Evolutionary conservation across 2,888 invertebrate genomes (phyloP).

Genomic region (Papilio demoleus): DNA sequence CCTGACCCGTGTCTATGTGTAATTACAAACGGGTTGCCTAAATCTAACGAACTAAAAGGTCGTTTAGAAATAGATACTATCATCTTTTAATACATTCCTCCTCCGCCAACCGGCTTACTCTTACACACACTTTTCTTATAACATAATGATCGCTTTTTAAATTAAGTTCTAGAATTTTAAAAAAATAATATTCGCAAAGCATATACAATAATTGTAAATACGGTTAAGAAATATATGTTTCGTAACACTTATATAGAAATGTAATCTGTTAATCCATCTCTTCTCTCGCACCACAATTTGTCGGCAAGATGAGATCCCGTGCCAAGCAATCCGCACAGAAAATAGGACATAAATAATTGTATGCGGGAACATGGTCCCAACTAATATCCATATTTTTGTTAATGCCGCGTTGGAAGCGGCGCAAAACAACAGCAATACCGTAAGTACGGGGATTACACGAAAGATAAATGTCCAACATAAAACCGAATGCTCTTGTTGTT

Average conservation of each 20-base stretch:
- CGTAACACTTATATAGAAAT: not conserved
- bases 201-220: too few species aligned
- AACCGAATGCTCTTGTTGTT: constrained; percentile 18
- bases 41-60: too few species aligned
- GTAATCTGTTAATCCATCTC: constrained; percentile 8
- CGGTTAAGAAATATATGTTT: too few species aligned
- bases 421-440: constrained; percentile 11
- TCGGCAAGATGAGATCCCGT: constrained; percentile 10
- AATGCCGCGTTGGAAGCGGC: constrained; percentile 12
- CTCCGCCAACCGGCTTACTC: too few species aligned
- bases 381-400: constrained; percentile 22
- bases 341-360: constrained; percentile 21
- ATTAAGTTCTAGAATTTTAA: too few species aligned
- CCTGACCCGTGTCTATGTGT: too few species aligned
- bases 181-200: too few species aligned
- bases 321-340: constrained; percentile 17
- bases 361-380: constrained; percentile 13
- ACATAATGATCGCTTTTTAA: too few species aligned
- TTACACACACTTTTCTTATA: too few species aligned
- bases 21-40: too few species aligned
- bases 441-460: constrained; percentile 11
- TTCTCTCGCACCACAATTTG: constrained; percentile 5
- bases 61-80: too few species aligned
- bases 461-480: constrained; percentile 12
- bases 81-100: too few species aligned